These are phyloP conservation scores for Xestoiulus laeticollis DNA, from an alignment of 2,888 invertebrate genomes.

Conservation along the genomic window DNA sequence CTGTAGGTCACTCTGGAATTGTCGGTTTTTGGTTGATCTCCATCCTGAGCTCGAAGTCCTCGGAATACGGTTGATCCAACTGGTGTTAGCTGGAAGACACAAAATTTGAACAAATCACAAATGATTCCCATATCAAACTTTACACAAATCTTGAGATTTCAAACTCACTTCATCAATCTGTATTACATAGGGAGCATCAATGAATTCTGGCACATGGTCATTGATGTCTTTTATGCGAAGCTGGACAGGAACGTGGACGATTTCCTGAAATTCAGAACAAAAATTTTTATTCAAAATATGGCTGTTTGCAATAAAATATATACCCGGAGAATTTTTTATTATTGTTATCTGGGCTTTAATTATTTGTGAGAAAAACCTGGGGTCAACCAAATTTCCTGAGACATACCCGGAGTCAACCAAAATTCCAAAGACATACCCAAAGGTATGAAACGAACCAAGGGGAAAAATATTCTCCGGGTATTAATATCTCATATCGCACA, in stretches of 20 bases:
- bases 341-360: too few species aligned
- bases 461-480: too few species aligned
- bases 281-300: too few species aligned
- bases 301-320: too few species aligned
- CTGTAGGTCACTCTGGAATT: constrained; percentile 61
- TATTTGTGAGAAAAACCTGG: too few species aligned
- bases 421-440: too few species aligned
- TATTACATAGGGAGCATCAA: constrained; percentile 80
- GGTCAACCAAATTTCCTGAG: too few species aligned
- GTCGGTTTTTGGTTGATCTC: constrained; percentile 69
- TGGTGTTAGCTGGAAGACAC: constrained; percentile 59
- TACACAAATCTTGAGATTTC: not conserved
- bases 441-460: too few species aligned
- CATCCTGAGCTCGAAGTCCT: constrained; percentile 81
- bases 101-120: not conserved
- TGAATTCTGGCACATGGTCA: constrained; percentile 77
- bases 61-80: constrained; percentile 82
- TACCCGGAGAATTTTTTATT: too few species aligned
- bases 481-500: too few species aligned
- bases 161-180: constrained; percentile 68
- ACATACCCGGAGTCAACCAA: too few species aligned
- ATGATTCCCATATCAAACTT: not conserved
- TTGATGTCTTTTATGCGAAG: constrained; percentile 90
- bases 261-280: constrained; percentile 49
- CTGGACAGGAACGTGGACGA: constrained; percentile 55